Percentiles rank a stretch among this genome's conserved stretches.
Evolutionary conservation across 2,113 vertebrate species (phyloP).

Genomic region (Stegastes partitus): DNA sequence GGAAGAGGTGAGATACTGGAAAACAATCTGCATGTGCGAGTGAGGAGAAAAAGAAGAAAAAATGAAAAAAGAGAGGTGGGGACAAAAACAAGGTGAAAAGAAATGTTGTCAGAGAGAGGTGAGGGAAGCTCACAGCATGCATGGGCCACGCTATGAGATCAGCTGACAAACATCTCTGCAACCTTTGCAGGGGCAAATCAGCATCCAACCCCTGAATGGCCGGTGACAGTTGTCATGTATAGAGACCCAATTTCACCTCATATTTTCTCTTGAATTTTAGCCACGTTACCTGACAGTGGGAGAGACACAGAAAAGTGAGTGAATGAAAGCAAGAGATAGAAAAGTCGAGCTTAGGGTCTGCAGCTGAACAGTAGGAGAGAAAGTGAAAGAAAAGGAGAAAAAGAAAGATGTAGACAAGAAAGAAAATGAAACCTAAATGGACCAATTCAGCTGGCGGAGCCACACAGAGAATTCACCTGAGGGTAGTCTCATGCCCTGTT

Average conservation of each 20-base stretch:
- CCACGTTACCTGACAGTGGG: constrained; percentile 58
- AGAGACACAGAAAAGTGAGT: constrained; percentile 66
- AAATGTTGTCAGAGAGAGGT: constrained; percentile 33
- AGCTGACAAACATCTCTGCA: constrained; percentile 65
- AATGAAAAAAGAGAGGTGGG: constrained; percentile 36
- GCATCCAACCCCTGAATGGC: constrained; percentile 46
- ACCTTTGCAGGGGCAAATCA: constrained; percentile 64
- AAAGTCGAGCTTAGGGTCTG: constrained; percentile 31
- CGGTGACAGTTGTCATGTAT: constrained; percentile 70
- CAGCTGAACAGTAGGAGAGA: constrained; percentile 63
- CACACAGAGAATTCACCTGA: constrained; percentile 76
- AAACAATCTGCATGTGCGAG: constrained; percentile 32
- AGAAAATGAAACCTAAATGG: constrained; percentile 80
- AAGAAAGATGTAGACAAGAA: constrained; percentile 74
- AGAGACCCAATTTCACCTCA: constrained; percentile 65
- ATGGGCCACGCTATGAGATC: constrained; percentile 59
- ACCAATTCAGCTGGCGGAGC: constrained; percentile 66
- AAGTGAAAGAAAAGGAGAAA: constrained; percentile 70
- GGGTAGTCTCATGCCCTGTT: constrained; percentile 68
- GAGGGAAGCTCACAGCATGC: constrained; percentile 52
- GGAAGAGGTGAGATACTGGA: constrained; percentile 43
- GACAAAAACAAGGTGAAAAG: constrained; percentile 30
- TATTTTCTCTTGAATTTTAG: constrained; percentile 58
- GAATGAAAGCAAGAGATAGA: constrained; percentile 57
- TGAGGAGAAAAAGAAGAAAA: constrained; percentile 2